A percentile compares a stretch with the other conserved stretches of the same genome.
phyloP scores from a whole-genome alignment of 2,888 invertebrate genomes.

The Sympetrum striolatum region DNA sequence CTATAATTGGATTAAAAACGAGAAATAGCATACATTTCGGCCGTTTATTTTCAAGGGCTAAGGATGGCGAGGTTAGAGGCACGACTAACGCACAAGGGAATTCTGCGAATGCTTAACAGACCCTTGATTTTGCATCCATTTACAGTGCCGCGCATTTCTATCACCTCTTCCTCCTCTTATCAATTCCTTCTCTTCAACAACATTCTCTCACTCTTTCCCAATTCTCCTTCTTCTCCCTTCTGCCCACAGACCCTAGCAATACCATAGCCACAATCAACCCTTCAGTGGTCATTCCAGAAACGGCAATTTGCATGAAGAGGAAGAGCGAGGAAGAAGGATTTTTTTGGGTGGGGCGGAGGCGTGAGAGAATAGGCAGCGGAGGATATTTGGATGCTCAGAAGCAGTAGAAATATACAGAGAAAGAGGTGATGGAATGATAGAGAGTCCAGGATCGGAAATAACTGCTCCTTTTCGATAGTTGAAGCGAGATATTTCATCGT shows the following conservation, averaged over 20 bases:
- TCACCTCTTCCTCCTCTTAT: background rate
- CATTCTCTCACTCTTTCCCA: background rate
- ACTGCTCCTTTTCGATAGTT: background rate
- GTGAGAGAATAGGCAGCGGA: background rate
- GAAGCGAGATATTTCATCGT: too few species aligned
- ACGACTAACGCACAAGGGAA: background rate
- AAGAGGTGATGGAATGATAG: background rate
- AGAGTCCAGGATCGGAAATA: background rate
- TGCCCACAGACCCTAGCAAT: background rate
- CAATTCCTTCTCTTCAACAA: background rate
- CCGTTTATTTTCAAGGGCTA: background rate
- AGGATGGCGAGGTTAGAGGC: background rate
- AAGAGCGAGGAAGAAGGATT: background rate
- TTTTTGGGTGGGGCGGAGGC: too few species aligned
- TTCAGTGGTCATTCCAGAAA: conserved; percentile 15
- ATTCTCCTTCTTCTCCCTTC: background rate
- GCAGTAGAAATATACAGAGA: background rate
- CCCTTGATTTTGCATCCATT: conserved; percentile 34
- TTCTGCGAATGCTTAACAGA: background rate
- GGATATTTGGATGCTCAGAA: too few species aligned
- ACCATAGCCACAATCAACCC: background rate
- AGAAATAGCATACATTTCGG: background rate
- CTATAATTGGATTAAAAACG: too few species aligned
- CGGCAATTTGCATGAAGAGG: conserved; percentile 31
- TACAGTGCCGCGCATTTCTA: background rate